A percentile compares a stretch with the other conserved stretches of the same genome.
Conservation (phyloP, 2,113 vertebrate genomes). For the Alligator sinensis region DNA sequence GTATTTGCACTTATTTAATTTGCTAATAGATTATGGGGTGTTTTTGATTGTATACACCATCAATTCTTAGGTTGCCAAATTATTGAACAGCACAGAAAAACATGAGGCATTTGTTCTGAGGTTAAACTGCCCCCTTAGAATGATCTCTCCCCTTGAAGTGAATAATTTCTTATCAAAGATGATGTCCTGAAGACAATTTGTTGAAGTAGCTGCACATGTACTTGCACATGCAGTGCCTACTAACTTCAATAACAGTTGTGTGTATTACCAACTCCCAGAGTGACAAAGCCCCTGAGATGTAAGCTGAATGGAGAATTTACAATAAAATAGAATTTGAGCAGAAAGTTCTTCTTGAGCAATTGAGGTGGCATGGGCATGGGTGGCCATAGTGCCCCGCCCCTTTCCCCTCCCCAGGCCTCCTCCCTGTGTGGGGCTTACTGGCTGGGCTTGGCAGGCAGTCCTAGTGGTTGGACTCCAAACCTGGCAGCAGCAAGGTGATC, state of each 20-base stretch:
- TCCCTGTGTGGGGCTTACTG: too few relatives aligned
- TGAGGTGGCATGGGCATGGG: too few relatives aligned
- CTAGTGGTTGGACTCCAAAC: too few relatives aligned
- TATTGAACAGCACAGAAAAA: conserved; percentile 30
- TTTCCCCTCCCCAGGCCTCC: too few relatives aligned
- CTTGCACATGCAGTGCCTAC: conserved; percentile 47
- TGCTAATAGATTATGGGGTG: not conserved
- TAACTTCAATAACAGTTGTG: not conserved
- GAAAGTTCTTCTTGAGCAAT: too few relatives aligned
- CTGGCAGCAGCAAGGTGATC: too few relatives aligned
- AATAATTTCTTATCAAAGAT: conserved; percentile 45
- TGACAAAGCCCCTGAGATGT: not conserved
- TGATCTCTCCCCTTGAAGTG: conserved; percentile 38
- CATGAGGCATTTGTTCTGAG: not conserved
- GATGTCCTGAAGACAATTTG: conserved; percentile 1
- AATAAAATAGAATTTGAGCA: not conserved
- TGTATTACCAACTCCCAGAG: conserved; percentile 8
- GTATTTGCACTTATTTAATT: too few relatives aligned
- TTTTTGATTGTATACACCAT: conserved; percentile 9
- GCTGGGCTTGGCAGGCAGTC: too few relatives aligned
- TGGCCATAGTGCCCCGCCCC: too few relatives aligned
- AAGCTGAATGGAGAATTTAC: not conserved
- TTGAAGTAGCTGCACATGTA: not conserved
- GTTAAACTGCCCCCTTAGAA: conserved; percentile 3
- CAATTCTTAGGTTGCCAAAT: not conserved